phyloP scores from a whole-genome alignment of 2,797 vertebrate genomes.

The Bovichtus variegatus region DNA sequence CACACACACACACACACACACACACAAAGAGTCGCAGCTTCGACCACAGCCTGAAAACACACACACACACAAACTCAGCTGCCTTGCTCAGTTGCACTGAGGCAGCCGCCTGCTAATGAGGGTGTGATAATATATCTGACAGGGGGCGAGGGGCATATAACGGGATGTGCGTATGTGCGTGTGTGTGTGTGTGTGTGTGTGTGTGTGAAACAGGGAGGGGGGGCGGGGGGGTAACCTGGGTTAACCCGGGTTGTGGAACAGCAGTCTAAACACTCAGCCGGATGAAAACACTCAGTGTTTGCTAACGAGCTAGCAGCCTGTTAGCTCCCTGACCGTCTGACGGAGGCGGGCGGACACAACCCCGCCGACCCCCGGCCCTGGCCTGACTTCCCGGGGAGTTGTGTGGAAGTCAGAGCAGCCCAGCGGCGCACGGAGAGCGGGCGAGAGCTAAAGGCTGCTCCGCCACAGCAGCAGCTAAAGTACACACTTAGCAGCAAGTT shows the following conservation, averaged over 20 bases:
- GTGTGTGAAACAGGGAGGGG: background rate
- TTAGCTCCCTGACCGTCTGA: slow-evolving; percentile 43
- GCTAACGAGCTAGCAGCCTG: slow-evolving; percentile 55
- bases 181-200: background rate
- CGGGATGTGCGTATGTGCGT: slow-evolving; percentile 3
- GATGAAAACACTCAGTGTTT: slow-evolving; percentile 54
- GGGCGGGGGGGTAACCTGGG: background rate
- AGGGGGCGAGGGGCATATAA: background rate
- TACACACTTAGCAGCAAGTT: slow-evolving; percentile 77
- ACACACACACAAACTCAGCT: background rate
- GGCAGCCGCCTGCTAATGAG: slow-evolving; percentile 19
- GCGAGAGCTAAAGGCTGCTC: slow-evolving; percentile 47
- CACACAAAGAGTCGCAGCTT: background rate
- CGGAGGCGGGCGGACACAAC: slow-evolving; percentile 49
- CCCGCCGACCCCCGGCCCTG: background rate
- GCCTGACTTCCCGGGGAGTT: slow-evolving; percentile 32
- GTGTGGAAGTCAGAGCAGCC: slow-evolving; percentile 28
- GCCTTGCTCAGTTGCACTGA: slow-evolving; percentile 56
- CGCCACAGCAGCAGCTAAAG: slow-evolving; percentile 59
- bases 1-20: background rate
- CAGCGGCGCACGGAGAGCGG: slow-evolving; percentile 8
- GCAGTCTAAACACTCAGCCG: slow-evolving; percentile 12
- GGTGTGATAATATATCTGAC: background rate
- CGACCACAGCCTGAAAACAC: no score
- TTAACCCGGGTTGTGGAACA: slow-evolving; percentile 21